Evolutionary conservation across 2,888 invertebrate species (phyloP).

Genomic region (Spisula solida): DNA sequence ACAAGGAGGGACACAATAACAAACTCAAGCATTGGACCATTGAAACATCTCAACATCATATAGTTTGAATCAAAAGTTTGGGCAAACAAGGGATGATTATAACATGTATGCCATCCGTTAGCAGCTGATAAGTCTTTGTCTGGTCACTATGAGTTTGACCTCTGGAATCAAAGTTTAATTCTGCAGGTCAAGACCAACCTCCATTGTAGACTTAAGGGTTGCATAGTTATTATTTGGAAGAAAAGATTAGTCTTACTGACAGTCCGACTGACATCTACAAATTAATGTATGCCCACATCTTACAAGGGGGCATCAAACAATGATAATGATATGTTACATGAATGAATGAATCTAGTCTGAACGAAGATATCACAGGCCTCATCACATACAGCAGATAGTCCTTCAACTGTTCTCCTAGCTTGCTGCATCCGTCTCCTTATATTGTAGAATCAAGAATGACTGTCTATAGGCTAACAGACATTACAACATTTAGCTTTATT

Average conservation of each 20-base stretch:
- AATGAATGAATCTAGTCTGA: background rate
- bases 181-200: no score
- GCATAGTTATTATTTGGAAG: no score
- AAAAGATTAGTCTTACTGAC: no score
- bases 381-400: background rate
- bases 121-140: no score
- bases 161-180: no score
- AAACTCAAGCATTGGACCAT: background rate
- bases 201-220: no score
- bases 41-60: slow-evolving; percentile 1
- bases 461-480: background rate
- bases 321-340: slow-evolving; percentile 1
- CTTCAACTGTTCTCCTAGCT: background rate
- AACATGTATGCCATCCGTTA: no score
- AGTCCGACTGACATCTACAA: no score
- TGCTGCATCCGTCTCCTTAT: background rate
- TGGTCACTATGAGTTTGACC: no score
- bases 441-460: background rate
- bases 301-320: background rate
- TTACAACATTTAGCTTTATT: background rate
- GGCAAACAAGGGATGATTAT: background rate
- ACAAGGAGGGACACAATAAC: background rate
- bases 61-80: background rate
- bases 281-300: no score
- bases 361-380: background rate